Conservation (phyloP, 2,113 vertebrate genomes). For the Dipodomys stephensi region DNA sequence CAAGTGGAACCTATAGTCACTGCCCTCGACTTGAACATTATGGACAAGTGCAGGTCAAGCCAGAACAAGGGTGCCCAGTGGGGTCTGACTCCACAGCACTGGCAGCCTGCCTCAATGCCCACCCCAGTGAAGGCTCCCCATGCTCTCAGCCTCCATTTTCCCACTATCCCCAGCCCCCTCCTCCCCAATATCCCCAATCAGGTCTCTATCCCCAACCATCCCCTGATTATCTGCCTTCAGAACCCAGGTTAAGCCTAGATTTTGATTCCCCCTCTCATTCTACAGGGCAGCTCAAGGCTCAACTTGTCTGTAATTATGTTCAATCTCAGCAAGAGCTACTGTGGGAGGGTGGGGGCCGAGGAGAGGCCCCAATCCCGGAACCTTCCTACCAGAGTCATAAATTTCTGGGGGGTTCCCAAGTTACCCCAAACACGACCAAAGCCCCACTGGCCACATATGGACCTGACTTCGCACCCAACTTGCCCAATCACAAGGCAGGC, state of each 20-base stretch:
- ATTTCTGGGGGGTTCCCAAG: constrained; percentile 74
- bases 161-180: constrained; percentile 73
- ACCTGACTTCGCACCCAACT: constrained; percentile 61
- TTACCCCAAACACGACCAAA: constrained; percentile 70
- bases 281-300: constrained; percentile 95
- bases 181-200: constrained; percentile 69
- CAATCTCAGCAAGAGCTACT: constrained; percentile 96
- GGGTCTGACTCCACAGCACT: constrained; percentile 82
- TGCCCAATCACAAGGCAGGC: constrained; percentile 64
- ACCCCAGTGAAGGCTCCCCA: constrained; percentile 59
- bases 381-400: constrained; percentile 81
- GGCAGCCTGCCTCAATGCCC: constrained; percentile 88
- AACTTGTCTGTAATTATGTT: constrained; percentile 96
- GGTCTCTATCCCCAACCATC: constrained; percentile 64
- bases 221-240: constrained; percentile 68
- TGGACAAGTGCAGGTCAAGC: constrained; percentile 90
- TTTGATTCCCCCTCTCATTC: constrained; percentile 84
- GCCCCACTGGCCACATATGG: constrained; percentile 81
- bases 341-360: constrained; percentile 90
- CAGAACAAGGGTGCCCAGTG: constrained; percentile 92
- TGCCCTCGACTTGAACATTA: constrained; percentile 78
- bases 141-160: constrained; percentile 69
- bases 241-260: constrained; percentile 78
- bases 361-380: constrained; percentile 79
- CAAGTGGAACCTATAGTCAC: constrained; percentile 72